Percentiles rank a stretch among this genome's conserved stretches.
phyloP scores from a whole-genome alignment of 2,113 vertebrate species.

The Carlito syrichta region DNA sequence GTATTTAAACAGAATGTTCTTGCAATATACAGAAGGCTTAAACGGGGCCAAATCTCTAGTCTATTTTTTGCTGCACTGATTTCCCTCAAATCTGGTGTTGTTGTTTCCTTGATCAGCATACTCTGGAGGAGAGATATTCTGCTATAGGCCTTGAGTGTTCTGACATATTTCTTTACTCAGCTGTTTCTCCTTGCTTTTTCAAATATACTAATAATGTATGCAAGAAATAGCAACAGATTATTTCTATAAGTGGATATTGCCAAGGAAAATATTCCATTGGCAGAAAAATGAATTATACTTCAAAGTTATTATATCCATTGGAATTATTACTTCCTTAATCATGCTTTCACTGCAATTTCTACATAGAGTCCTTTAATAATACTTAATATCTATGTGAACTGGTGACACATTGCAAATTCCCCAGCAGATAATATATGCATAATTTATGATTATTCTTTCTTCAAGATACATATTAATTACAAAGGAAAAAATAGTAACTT shows the following conservation, averaged over 20 bases:
- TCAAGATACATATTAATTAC: constrained; percentile 11
- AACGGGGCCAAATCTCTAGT: background rate
- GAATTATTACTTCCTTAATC: constrained; percentile 19
- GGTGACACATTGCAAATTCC: background rate
- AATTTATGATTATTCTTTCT: constrained; percentile 4
- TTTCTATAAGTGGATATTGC: background rate
- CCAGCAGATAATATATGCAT: background rate
- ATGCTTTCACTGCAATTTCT: background rate
- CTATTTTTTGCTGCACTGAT: background rate
- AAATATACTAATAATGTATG: constrained; percentile 30
- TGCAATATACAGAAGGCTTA: background rate
- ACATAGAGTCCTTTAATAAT: background rate
- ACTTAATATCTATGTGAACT: constrained; percentile 7
- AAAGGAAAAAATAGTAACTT: background rate
- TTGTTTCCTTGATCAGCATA: background rate
- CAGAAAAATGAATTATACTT: constrained; percentile 25
- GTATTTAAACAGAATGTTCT: background rate
- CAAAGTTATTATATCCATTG: constrained; percentile 23
- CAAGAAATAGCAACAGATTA: background rate
- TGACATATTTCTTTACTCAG: background rate
- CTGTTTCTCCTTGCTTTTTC: background rate
- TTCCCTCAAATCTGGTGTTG: background rate
- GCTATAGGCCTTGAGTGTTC: background rate
- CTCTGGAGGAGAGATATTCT: background rate
- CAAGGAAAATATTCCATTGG: background rate